Evolutionary conservation across 2,113 vertebrate species (phyloP).

Genomic region (Microcebus murinus): DNA sequence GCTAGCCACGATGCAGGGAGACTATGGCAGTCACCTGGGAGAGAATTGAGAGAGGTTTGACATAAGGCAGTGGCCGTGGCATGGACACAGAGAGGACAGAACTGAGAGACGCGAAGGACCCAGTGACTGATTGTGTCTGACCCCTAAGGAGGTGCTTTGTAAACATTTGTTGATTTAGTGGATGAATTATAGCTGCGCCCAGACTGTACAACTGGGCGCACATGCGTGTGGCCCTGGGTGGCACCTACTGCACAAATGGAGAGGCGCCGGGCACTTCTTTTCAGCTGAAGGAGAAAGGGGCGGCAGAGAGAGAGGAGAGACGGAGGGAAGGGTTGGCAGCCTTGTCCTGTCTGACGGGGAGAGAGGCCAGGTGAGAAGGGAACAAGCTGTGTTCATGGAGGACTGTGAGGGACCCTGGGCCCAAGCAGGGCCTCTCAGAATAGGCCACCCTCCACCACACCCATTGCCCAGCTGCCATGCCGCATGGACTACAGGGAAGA

Average conservation of each 20-base stretch:
- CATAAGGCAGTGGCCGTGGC: neutral
- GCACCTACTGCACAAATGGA: neutral
- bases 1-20: neutral
- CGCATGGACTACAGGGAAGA: neutral
- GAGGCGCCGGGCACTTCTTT: neutral
- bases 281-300: neutral
- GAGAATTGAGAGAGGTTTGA: neutral
- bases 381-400: neutral
- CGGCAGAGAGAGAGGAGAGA: neutral
- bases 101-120: neutral
- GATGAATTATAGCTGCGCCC: neutral
- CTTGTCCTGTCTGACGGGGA: neutral
- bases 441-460: neutral
- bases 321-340: neutral
- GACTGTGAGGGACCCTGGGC: neutral
- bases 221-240: too few relatives aligned
- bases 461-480: neutral
- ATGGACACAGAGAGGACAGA: neutral
- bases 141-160: neutral
- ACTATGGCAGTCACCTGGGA: neutral
- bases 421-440: neutral
- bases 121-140: neutral
- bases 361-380: neutral
- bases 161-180: neutral
- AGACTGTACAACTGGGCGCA: neutral